phyloP scores from a whole-genome alignment of 2,797 vertebrate genomes.

The Syndactyla subalaris region DNA sequence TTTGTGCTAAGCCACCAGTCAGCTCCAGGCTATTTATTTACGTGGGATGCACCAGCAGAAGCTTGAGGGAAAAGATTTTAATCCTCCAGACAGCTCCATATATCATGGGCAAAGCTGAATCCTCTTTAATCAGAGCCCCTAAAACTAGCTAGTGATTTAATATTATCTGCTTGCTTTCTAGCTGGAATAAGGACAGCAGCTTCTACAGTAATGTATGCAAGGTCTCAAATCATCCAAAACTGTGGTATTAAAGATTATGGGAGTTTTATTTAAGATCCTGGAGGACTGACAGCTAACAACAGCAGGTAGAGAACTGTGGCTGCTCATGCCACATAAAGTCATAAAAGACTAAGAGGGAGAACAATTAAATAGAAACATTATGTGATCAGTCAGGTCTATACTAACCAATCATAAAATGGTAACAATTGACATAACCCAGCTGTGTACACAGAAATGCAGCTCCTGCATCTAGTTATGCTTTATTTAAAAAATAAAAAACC shows the following conservation, averaged over 20 bases:
- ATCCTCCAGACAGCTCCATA: conserved; percentile 45
- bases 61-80: conserved; percentile 19
- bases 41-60: neutral
- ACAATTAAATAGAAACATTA: conserved; percentile 5
- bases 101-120: conserved; percentile 26
- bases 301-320: neutral
- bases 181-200: conserved; percentile 35
- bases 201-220: neutral
- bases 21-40: conserved; percentile 37
- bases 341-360: neutral
- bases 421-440: neutral
- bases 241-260: conserved; percentile 13
- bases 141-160: conserved; percentile 51
- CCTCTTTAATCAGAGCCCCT: conserved; percentile 54
- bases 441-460: neutral
- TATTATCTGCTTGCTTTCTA: conserved; percentile 34
- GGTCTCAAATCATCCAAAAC: conserved; percentile 33
- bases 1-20: conserved; percentile 6
- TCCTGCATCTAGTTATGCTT: neutral
- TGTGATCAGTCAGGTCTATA: neutral
- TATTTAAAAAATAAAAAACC: neutral
- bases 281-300: conserved; percentile 18
- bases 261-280: conserved; percentile 41
- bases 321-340: neutral
- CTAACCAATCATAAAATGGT: neutral